Base-by-base conservation (phyloP, 37 sponge, comb jelly and placozoan species). In the Lycopodina hypogea region DNA sequence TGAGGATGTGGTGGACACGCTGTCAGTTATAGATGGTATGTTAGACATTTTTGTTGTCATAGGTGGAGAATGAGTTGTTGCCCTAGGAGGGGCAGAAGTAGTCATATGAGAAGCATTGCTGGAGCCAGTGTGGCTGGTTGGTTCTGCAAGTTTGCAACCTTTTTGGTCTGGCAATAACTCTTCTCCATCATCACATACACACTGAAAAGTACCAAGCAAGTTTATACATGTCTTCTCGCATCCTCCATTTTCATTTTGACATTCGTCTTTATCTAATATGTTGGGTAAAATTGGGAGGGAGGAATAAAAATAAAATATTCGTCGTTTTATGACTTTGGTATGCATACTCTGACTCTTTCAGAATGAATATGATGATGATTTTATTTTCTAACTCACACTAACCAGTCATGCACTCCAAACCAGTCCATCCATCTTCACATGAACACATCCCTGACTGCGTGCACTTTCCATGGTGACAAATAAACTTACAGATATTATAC, bases 391-490 rank as follows among this genome's bases (percentile, higher is more conserved):
- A n/a, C n/a, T 36, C 18, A 18, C 7, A 17, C 56, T 38, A 2
- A 78, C 68, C 68, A 53, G 11, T 35, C 24, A 45, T 32, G 22
- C 79, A 78, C 12, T 41, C 30, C 37, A 6, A 22, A 30, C 79
- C 79, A 23, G 23, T 66, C 79, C 79, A 78, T 23, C 79, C 79
- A 17, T 28, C 6, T 6, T 51, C 30, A 33, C 79, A 78, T 14
- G 79, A n/a, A 51, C 79, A 78, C 21, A 52, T 41, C 1, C 79
- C 79, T 19, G 55, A 67, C 42, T 30, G 56, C 2, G 50, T 52
- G 37, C 79, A 78, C 22, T 51, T 17, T 48, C 79, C 79, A 68
- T 78, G 38, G 68, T 18, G 68, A 78, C 79, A 78, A 32, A 26
- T 8, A 14, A 19, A 21, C 39, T 36, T 39, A 58, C 75, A 58